Percentiles rank a stretch among this genome's conserved stretches.
phyloP scores from a whole-genome alignment of 2,797 vertebrate genomes.

The Aphelocoma californica region DNA sequence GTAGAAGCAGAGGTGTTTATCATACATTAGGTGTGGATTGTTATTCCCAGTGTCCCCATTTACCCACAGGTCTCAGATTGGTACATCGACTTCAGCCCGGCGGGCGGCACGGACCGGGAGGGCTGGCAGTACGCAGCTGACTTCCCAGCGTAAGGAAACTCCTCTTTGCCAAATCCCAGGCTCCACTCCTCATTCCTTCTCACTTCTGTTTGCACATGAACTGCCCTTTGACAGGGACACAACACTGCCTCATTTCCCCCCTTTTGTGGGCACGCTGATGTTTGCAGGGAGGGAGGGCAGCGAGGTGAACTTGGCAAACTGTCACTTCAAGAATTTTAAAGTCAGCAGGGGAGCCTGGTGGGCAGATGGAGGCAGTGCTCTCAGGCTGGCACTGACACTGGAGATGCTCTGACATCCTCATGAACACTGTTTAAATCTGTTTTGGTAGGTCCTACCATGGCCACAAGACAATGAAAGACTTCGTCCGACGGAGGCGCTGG shows the following conservation, averaged over 20 bases:
- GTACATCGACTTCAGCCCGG: constrained; percentile 85
- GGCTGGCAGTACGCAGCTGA: constrained; percentile 98
- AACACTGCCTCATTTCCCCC: not conserved
- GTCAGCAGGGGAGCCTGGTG: not conserved
- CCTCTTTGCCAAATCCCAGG: not conserved
- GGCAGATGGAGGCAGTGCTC: not conserved
- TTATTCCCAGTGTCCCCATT: not conserved
- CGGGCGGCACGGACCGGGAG: constrained; percentile 88
- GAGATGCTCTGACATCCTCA: not conserved
- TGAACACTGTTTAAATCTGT: not conserved
- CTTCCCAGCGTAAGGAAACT: constrained; percentile 88
- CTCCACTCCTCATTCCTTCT: not conserved
- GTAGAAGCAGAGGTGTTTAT: not conserved
- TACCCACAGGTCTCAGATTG: constrained; percentile 90
- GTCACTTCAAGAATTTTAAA: not conserved
- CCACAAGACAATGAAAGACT: constrained; percentile 96
- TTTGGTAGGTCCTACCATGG: constrained; percentile 89
- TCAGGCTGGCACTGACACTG: not conserved
- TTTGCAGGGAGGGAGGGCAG: not conserved
- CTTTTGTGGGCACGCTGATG: not conserved
- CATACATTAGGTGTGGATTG: not conserved
- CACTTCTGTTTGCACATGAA: not conserved
- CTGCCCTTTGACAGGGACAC: not conserved
- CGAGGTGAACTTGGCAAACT: not conserved
- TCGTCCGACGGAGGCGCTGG: constrained; percentile 96